Percentiles rank a stretch among this genome's conserved stretches.
These are phyloP conservation scores for Scomber scombrus DNA, from an alignment of 2,113 vertebrate species.

Conservation along the genomic window DNA sequence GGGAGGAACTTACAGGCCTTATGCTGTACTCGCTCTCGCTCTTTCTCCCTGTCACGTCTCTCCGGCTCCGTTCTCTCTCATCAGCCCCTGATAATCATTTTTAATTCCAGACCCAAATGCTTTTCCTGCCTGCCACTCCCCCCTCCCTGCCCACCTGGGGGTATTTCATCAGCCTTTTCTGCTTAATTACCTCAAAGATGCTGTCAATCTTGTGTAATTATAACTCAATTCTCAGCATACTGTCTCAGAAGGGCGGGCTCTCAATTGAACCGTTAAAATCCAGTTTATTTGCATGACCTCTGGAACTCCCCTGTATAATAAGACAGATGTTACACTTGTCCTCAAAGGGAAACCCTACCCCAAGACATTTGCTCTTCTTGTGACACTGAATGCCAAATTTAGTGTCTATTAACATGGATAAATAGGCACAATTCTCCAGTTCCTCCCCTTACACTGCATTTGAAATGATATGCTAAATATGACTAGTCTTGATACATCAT, in stretches of 20 bases:
- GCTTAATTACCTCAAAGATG: slow-evolving; percentile 81
- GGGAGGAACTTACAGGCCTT: slow-evolving; percentile 44
- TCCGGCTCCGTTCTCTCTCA: slow-evolving; percentile 37
- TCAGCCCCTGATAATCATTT: slow-evolving; percentile 68
- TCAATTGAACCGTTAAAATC: slow-evolving; percentile 72
- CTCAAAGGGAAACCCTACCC: slow-evolving; percentile 18
- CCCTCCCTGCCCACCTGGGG: slow-evolving; percentile 64
- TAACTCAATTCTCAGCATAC: slow-evolving; percentile 64
- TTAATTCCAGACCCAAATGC: slow-evolving; percentile 56
- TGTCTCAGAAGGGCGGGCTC: slow-evolving; percentile 62
- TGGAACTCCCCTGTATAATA: slow-evolving; percentile 51
- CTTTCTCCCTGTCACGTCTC: slow-evolving; percentile 21
- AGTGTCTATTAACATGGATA: slow-evolving; percentile 39
- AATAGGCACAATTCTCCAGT: slow-evolving; percentile 23
- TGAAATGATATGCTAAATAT: not conserved
- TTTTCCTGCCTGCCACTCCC: slow-evolving; percentile 55
- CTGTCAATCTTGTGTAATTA: slow-evolving; percentile 83
- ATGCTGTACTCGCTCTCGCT: slow-evolving; percentile 4
- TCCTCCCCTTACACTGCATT: not conserved
- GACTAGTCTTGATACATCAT: not conserved
- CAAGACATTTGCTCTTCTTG: slow-evolving; percentile 9
- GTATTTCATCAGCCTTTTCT: slow-evolving; percentile 75
- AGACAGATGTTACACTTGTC: slow-evolving; percentile 53
- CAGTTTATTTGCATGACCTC: slow-evolving; percentile 56
- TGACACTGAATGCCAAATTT: slow-evolving; percentile 46